Conservation (phyloP, 2,888 invertebrate species). For the Meta bourneti region DNA sequence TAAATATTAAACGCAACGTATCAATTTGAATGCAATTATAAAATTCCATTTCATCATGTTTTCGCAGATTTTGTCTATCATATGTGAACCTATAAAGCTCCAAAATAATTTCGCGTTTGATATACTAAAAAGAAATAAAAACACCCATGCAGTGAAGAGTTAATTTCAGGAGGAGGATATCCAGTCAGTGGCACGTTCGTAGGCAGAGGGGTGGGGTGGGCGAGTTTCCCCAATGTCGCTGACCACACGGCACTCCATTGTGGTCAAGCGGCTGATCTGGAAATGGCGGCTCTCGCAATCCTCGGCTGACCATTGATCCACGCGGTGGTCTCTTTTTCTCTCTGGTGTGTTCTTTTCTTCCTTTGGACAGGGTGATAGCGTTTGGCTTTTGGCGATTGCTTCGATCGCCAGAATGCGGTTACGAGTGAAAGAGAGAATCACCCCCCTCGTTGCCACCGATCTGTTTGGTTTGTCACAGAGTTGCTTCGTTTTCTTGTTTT, state of each 20-base stretch:
- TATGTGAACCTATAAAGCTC: no score
- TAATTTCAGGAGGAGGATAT: no score
- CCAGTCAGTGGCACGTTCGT: no score
- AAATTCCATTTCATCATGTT: no score
- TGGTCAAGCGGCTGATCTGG: slow-evolving; percentile 55
- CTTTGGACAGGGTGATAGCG: slow-evolving; percentile 60
- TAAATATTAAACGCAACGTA: no score
- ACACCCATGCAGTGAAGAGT: no score
- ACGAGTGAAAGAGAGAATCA: slow-evolving; percentile 34
- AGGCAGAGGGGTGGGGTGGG: not conserved
- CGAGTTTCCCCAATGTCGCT: slow-evolving; percentile 28
- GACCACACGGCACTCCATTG: slow-evolving; percentile 1
- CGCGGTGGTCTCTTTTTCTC: slow-evolving; percentile 1
- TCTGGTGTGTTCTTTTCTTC: slow-evolving; percentile 31
- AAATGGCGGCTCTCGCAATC: not conserved
- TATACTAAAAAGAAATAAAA: no score
- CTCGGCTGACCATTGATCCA: slow-evolving; percentile 65
- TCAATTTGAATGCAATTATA: no score
- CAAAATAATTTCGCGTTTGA: no score
- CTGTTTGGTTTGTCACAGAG: slow-evolving; percentile 71
- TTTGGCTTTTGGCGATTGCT: slow-evolving; percentile 68
- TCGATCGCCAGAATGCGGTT: slow-evolving; percentile 69
- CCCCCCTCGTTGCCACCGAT: slow-evolving; percentile 32
- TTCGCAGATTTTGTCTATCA: no score
- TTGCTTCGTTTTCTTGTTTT: slow-evolving; percentile 19